Base-by-base conservation (phyloP, 1,140 invertebrate species). In the Rhagoletis zephyria region DNA sequence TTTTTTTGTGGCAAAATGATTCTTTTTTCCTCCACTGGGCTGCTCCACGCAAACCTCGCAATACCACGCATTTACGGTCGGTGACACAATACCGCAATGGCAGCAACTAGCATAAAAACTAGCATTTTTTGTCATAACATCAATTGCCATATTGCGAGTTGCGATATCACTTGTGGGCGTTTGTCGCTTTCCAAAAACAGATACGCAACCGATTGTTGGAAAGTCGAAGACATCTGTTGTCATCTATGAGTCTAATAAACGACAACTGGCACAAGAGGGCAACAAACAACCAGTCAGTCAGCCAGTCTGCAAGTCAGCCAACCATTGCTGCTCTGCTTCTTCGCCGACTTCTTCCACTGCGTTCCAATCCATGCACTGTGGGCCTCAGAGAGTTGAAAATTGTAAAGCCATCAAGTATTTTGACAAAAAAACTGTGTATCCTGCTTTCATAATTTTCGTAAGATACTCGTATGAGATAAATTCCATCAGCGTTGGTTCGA, bases 171-270 rank as follows among this genome's bases (percentile, higher is more conserved):
- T 42, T 16, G 67, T 74, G 67, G 67, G 67, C 67, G 67, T 74
- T 74, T 74, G n/a, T 74, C 14, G 67, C 67, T 74, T 74, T 74
- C 67, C 67, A 74, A 74, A 74, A 74, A 74, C 67, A 74, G 67
- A 74, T 74, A 45, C 67, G 67, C 67, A 74, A 74, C 42, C 10
- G 61, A 63, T 74, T 74, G 42, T 74, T 14, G 67, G 67, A 42
- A 74, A 74, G 67, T 74, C 42, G 67, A 74, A 74, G 67, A 48
- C 67, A 74, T 74, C 42, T 74, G 67, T 74, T 74, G 67, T 45
- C 67, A 74, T 74, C 40, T 12, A 45, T 42, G 40, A 16, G 45
- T 42, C 45, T 10, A 56, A 70, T 42, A 48, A 42, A 14, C 9
- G 40, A 30, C 42, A 74, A 45, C 16, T n/a, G 16, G 42, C 67